Evolutionary conservation across 2,113 vertebrate genomes (phyloP).

Genomic region (Rhipidura dahli): DNA sequence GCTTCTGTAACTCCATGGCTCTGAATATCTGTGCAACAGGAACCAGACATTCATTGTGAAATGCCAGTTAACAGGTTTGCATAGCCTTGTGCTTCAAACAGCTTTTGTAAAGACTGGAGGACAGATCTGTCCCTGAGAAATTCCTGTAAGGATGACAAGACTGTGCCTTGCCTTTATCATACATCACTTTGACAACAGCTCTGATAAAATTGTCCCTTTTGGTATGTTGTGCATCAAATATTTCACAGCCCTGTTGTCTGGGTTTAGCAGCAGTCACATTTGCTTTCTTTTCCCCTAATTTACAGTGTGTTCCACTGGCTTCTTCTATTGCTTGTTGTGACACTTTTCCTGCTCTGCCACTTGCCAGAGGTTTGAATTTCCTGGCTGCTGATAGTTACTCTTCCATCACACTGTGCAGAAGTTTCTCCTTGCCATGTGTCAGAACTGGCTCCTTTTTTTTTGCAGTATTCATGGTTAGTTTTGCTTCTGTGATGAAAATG

Average conservation of each 20-base stretch:
- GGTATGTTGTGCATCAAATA: neutral
- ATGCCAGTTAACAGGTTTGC: neutral
- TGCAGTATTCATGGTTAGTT: neutral
- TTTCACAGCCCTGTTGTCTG: constrained; percentile 14
- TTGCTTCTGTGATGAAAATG: neutral
- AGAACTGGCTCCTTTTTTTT: neutral
- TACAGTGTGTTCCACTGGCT: neutral
- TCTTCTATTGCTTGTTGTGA: neutral
- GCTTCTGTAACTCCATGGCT: neutral
- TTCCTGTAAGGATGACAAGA: neutral
- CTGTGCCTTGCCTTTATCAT: neutral
- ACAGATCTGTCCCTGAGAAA: neutral
- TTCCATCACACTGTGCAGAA: neutral
- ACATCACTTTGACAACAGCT: neutral
- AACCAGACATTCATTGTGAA: neutral
- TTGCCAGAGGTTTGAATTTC: neutral
- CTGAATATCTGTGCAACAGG: neutral
- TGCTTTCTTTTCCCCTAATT: constrained; percentile 19
- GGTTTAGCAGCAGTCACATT: neutral
- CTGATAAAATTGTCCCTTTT: neutral
- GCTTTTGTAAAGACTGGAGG: neutral
- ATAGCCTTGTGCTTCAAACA: neutral
- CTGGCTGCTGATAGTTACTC: neutral
- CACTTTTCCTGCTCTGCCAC: neutral
- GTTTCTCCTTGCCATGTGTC: neutral